Conservation (phyloP, 2,797 vertebrate genomes). For the Stomatorhinus walkeri region DNA sequence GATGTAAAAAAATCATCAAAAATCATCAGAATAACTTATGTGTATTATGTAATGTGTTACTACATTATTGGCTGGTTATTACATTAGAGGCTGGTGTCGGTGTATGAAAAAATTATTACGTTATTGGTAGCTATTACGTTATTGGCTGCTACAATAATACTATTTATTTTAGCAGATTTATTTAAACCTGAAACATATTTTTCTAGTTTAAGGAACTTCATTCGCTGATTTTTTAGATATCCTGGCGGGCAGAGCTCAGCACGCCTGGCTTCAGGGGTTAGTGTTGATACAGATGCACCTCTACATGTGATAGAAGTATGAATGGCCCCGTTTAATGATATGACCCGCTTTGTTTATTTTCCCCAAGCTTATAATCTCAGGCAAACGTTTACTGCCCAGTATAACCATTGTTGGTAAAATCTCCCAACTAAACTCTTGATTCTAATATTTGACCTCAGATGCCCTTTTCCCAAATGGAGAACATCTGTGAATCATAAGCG, state of each 20-base stretch:
- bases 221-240: not conserved
- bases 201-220: not conserved
- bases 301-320: not conserved
- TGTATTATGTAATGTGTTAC: not conserved
- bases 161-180: not conserved
- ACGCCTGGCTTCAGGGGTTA: not conserved
- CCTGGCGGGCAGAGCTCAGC: not conserved
- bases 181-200: not conserved
- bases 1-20: not conserved
- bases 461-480: not conserved
- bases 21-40: not conserved
- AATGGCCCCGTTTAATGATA: not conserved
- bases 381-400: slow-evolving; percentile 12
- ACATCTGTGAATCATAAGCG: not conserved
- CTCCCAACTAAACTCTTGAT: slow-evolving; percentile 37
- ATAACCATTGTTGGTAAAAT: slow-evolving; percentile 48
- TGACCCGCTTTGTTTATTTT: slow-evolving; percentile 10
- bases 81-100: not conserved
- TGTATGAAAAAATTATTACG: not conserved
- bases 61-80: not conserved
- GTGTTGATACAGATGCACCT: not conserved
- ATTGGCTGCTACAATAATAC: not conserved
- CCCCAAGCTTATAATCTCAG: slow-evolving; percentile 22
- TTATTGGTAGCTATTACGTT: not conserved
- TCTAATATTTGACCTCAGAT: slow-evolving; percentile 18